Evolutionary conservation across 2,888 invertebrate genomes (phyloP).

Genomic region (Boloria selene): DNA sequence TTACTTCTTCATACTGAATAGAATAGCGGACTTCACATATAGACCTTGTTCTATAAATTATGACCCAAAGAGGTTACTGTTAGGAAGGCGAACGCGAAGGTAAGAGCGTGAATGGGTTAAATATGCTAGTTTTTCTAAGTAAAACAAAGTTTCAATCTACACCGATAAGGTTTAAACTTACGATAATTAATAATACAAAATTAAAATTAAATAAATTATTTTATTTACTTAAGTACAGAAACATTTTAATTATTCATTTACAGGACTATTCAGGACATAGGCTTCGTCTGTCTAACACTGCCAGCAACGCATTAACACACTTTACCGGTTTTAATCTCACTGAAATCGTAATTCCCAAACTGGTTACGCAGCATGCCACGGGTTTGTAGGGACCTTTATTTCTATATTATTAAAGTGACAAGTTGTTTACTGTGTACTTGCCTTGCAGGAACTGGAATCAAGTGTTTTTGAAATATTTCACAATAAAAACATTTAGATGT

Average conservation of each 20-base stretch:
- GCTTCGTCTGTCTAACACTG: constrained; percentile 13
- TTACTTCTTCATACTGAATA: too few species aligned
- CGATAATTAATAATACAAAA: too few species aligned
- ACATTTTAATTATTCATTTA: background rate
- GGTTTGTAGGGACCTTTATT: constrained; percentile 44
- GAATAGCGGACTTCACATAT: too few species aligned
- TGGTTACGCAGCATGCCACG: constrained; percentile 47
- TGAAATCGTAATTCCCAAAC: constrained; percentile 42
- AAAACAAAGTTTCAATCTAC: too few species aligned
- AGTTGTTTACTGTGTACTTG: constrained; percentile 18
- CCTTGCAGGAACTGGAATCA: constrained; percentile 15
- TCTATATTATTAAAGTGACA: constrained; percentile 30
- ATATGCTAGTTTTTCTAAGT: too few species aligned
- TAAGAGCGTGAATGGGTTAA: too few species aligned
- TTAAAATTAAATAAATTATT: too few species aligned
- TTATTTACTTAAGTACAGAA: too few species aligned
- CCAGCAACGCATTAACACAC: constrained; percentile 21
- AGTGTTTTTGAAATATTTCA: constrained; percentile 9
- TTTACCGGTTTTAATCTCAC: constrained; percentile 34
- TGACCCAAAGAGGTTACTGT: too few species aligned
- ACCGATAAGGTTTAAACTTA: too few species aligned
- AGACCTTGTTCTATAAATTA: too few species aligned
- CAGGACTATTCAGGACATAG: constrained; percentile 23
- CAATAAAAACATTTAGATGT: background rate
- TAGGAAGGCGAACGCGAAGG: too few species aligned